Conservation (phyloP, 2,888 invertebrate genomes). For the Lagria hirta region DNA sequence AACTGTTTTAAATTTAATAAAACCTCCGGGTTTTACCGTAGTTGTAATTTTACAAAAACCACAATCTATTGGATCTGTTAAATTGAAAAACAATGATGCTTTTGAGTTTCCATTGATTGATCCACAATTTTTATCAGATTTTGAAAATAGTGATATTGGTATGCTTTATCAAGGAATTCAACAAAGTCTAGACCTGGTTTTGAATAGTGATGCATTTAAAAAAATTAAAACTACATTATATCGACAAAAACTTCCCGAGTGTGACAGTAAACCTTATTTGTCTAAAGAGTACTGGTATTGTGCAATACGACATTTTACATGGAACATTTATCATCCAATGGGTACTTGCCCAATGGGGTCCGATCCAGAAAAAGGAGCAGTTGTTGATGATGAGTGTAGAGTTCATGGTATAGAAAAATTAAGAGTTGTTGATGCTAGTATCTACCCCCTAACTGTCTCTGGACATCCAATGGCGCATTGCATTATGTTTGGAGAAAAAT, state of each 20-base stretch:
- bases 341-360: constrained; percentile 73
- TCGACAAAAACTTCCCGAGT: constrained; percentile 41
- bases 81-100: constrained; percentile 10
- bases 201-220: constrained; percentile 56
- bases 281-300: constrained; percentile 70
- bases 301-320: constrained; percentile 57
- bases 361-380: constrained; percentile 58
- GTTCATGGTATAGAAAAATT: constrained; percentile 62
- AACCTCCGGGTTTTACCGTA: too few species aligned
- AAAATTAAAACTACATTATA: constrained; percentile 54
- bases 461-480: constrained; percentile 69
- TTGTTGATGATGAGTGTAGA: constrained; percentile 63
- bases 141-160: constrained; percentile 50
- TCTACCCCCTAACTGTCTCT: constrained; percentile 63
- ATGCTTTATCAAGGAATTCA: constrained; percentile 57
- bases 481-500: constrained; percentile 70
- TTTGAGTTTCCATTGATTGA: constrained; percentile 13
- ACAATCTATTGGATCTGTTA: constrained; percentile 9
- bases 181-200: constrained; percentile 49
- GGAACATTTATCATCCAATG: constrained; percentile 66
- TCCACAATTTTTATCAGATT: constrained; percentile 4
- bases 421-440: constrained; percentile 67
- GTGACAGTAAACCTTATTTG: constrained; percentile 54
- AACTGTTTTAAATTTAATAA: too few species aligned
- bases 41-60: constrained; percentile 14